Conservation (phyloP, 2,888 invertebrate genomes). For the Torymus auratus region DNA sequence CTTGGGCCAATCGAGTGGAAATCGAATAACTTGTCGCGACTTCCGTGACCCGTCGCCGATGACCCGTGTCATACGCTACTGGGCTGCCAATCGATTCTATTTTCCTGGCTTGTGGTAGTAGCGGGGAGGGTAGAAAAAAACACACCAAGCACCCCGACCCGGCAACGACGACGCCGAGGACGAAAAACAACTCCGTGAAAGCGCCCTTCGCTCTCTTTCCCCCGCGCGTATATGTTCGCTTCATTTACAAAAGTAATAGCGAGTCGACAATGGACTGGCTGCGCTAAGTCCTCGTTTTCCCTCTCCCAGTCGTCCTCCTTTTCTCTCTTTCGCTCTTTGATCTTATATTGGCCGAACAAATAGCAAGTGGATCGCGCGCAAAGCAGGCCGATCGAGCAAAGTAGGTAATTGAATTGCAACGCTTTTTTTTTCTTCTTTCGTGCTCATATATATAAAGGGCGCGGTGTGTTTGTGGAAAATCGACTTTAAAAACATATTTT, state of each 20-base stretch:
- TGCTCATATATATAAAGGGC: too few relatives aligned
- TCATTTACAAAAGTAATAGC: constrained; percentile 34
- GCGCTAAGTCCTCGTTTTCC: too few relatives aligned
- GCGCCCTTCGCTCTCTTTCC: neutral
- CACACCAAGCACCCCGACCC: too few relatives aligned
- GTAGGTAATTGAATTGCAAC: constrained; percentile 28
- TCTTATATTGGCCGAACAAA: constrained; percentile 29
- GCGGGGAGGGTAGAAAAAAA: too few relatives aligned
- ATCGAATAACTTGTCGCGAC: constrained; percentile 53
- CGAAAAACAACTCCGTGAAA: neutral
- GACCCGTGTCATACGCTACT: constrained; percentile 46
- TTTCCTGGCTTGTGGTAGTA: constrained; percentile 2
- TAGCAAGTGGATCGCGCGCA: neutral
- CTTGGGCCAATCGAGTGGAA: constrained; percentile 49
- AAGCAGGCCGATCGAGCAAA: neutral
- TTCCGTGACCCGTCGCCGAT: constrained; percentile 50
- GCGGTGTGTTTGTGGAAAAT: neutral
- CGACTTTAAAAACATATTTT: constrained; percentile 17
- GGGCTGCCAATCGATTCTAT: constrained; percentile 41
- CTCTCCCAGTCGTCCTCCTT: too few relatives aligned
- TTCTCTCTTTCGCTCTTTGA: neutral
- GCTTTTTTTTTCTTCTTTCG: neutral
- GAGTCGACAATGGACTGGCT: neutral
- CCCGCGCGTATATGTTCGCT: neutral
- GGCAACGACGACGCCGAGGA: neutral